Conservation (phyloP, 2,113 vertebrate genomes). For the Brachyistius frenatus region DNA sequence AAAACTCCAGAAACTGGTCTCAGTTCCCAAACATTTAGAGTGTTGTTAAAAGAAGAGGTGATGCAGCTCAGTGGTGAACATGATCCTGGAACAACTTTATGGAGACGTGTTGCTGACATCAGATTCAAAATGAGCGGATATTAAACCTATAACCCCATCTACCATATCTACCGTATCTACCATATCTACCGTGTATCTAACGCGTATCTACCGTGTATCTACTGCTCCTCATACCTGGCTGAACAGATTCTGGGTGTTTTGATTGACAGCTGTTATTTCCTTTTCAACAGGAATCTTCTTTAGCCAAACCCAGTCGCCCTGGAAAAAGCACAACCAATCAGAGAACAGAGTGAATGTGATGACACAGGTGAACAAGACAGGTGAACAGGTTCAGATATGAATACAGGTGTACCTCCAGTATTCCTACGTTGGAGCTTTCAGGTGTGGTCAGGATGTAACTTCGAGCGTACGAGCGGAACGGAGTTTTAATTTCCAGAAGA, state of each 20-base stretch:
- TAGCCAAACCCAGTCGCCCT: constrained; percentile 94
- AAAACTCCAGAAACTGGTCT: too few relatives aligned
- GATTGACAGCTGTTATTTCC: constrained; percentile 70
- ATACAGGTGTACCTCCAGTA: constrained; percentile 67
- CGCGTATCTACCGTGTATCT: neutral
- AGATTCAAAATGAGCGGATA: too few relatives aligned
- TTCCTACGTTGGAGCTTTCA: constrained; percentile 76
- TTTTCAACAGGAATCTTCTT: constrained; percentile 86
- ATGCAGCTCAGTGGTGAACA: too few relatives aligned
- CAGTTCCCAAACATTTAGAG: too few relatives aligned
- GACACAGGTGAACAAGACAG: neutral
- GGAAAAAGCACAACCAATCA: constrained; percentile 41
- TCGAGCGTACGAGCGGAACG: constrained; percentile 56
- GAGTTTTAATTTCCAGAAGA: constrained; percentile 75
- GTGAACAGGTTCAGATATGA: too few relatives aligned
- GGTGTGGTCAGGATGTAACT: constrained; percentile 76
- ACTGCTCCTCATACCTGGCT: constrained; percentile 50
- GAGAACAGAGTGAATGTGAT: neutral
- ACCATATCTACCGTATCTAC: too few relatives aligned
- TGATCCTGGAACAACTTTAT: too few relatives aligned
- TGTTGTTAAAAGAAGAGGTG: too few relatives aligned
- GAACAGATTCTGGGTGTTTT: constrained; percentile 67
- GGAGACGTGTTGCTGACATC: too few relatives aligned
- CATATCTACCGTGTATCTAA: neutral
- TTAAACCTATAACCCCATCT: too few relatives aligned